Base-by-base conservation (phyloP, 1,140 invertebrate species). In the Drosophila pandora region DNA sequence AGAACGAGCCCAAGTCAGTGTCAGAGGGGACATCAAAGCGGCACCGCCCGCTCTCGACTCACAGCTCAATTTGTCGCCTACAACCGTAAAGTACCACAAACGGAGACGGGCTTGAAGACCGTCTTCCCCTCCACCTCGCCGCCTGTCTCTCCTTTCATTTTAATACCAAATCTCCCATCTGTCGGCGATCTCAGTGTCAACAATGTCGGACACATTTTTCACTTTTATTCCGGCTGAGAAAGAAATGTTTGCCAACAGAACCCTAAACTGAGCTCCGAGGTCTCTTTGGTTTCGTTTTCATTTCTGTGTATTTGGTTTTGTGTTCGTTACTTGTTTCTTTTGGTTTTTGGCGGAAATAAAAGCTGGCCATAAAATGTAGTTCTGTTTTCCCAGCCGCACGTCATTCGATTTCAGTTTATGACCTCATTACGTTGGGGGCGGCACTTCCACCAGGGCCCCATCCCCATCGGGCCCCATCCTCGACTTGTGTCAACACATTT, bases 41-140 rank as follows among this genome's bases (percentile, higher is more conserved):
- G 10, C 57, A 47, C 63, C 63, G 63, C 32, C 59, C 62, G 58
- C 62, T 63, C 62, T 50, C 63, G 37, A 67, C 70, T 69, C 64
- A 32, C 74, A 78, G 49, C 79, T 89, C 88, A 84, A 84, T 84
- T 87, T 90, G 85, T 90, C 88, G 78, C 88, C 88, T 81, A 90
- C 88, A 90, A 90, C 50, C 84, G 71, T 78, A 81, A 87, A 72
- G 79, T 62, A 76, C 71, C 70, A 73, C 60, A 53, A 58, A 55
- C 30, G 17, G 41, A 65, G 64, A 65, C 48, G 50, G 59, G 12
- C 59, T 52, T 41, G 5, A 39, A 61, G 43, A 25, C 25, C n/a
- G 8, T 17, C 21, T 7, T 6, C 13, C 3, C 25, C 39, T 6
- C 39, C 39, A 13, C 39, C 12, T n/a, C 39, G 10, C 3, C 34